These are phyloP conservation scores for Aegotheles bennettii DNA, from an alignment of 2,113 vertebrate genomes.

Conservation along the genomic window DNA sequence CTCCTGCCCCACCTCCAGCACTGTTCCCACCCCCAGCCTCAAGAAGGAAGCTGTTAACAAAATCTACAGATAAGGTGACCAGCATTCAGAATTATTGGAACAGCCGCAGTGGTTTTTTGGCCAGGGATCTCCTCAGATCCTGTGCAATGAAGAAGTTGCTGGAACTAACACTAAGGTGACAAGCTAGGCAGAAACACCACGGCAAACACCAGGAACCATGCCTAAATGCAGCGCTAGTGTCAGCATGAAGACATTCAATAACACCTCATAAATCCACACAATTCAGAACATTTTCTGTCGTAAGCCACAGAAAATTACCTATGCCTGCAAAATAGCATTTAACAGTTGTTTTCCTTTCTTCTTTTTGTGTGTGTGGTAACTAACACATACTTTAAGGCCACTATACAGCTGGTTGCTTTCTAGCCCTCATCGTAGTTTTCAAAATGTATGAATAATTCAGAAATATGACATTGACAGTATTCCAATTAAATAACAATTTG, in stretches of 20 bases:
- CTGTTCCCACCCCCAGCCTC: background rate
- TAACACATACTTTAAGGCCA: background rate
- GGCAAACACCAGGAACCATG: background rate
- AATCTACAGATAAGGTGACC: background rate
- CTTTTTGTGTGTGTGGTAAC: background rate
- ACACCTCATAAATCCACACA: background rate
- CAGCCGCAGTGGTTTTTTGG: background rate
- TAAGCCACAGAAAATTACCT: background rate
- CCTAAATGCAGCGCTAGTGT: rapidly evolving
- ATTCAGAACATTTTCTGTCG: background rate
- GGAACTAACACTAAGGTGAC: rapidly evolving
- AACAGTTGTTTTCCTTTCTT: background rate
- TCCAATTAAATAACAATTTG: background rate
- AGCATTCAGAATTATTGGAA: background rate
- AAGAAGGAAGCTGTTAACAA: background rate
- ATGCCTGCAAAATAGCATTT: background rate
- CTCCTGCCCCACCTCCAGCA: background rate
- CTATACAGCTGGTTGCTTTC: background rate
- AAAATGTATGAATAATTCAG: background rate
- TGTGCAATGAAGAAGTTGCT: no score
- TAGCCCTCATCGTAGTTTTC: background rate
- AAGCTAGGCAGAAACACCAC: background rate
- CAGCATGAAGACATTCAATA: background rate
- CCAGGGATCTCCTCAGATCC: background rate
- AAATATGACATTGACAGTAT: background rate